These are phyloP conservation scores for Erpornis zantholeuca DNA, from an alignment of 2,113 vertebrate species.

Conservation along the genomic window DNA sequence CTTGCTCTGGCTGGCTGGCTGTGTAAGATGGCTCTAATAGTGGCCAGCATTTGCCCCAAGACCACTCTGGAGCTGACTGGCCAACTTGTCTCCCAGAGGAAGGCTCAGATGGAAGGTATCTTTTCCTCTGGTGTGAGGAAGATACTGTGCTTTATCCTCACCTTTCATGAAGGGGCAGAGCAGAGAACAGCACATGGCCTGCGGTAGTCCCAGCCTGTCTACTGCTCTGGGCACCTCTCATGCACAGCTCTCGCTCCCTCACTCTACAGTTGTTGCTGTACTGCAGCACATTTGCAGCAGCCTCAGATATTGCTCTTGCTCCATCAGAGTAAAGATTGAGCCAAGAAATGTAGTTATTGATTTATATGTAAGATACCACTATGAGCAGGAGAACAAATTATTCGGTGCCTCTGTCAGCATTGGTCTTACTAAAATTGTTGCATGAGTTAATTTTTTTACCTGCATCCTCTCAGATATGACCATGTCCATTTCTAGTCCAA, in stretches of 20 bases:
- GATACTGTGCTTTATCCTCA: not conserved
- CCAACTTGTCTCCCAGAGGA: not conserved
- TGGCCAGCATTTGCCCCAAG: not conserved
- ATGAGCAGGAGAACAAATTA: not conserved
- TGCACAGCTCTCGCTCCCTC: not conserved
- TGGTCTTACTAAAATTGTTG: not conserved
- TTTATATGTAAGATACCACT: not conserved
- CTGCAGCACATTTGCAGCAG: not conserved
- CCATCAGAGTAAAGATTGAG: not conserved
- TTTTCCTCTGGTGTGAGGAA: not conserved
- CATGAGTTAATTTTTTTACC: not conserved
- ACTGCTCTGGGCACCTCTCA: fast-evolving
- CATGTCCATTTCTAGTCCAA: not conserved
- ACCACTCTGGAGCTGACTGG: not conserved
- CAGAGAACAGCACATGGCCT: not conserved
- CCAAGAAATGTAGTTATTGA: not conserved
- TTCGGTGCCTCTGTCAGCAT: not conserved
- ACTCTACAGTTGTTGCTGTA: not conserved
- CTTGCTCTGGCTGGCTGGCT: not conserved
- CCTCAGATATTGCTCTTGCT: not conserved
- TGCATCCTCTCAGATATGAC: not conserved
- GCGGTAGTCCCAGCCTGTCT: not conserved
- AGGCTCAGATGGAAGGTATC: not conserved
- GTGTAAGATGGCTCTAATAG: not conserved
- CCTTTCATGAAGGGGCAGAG: not conserved